Conservation (phyloP, 2,797 vertebrate species). For the Simalia tracyae region DNA sequence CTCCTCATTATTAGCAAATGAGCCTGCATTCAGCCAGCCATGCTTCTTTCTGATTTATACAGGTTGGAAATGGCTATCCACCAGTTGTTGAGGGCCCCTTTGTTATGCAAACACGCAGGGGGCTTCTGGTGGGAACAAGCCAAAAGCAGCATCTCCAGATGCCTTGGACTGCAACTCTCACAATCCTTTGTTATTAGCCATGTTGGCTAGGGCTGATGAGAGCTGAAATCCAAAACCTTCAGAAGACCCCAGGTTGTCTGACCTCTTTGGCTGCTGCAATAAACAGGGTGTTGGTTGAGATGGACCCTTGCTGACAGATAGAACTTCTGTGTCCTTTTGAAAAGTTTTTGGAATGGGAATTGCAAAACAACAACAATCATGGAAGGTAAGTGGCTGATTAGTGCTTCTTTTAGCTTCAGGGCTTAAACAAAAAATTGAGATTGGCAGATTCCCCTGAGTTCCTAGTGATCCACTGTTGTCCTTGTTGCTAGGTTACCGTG, state of each 20-base stretch:
- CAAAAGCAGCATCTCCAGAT: neutral
- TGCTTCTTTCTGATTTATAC: neutral
- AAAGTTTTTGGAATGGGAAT: neutral
- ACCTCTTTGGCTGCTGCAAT: neutral
- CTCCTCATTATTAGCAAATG: neutral
- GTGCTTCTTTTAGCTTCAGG: neutral
- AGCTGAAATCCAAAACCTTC: neutral
- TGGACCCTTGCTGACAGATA: neutral
- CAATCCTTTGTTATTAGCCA: neutral
- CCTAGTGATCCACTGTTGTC: neutral
- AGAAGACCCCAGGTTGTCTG: neutral
- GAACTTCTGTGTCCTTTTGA: neutral
- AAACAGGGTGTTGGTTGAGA: neutral
- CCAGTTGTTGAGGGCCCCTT: neutral
- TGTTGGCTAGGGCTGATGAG: neutral
- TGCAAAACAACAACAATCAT: neutral
- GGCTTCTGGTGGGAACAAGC: neutral
- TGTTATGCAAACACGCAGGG: neutral
- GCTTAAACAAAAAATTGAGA: neutral
- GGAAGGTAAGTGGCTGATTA: neutral
- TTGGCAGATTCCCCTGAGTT: neutral
- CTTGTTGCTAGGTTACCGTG: constrained; percentile 25
- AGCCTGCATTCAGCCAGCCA: neutral
- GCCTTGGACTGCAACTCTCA: neutral
- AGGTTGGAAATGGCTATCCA: neutral